A percentile compares a stretch with the other conserved stretches of the same genome.
These are phyloP conservation scores for Tetheella fluctuosa DNA, from an alignment of 2,888 invertebrate genomes.

Conservation along the genomic window DNA sequence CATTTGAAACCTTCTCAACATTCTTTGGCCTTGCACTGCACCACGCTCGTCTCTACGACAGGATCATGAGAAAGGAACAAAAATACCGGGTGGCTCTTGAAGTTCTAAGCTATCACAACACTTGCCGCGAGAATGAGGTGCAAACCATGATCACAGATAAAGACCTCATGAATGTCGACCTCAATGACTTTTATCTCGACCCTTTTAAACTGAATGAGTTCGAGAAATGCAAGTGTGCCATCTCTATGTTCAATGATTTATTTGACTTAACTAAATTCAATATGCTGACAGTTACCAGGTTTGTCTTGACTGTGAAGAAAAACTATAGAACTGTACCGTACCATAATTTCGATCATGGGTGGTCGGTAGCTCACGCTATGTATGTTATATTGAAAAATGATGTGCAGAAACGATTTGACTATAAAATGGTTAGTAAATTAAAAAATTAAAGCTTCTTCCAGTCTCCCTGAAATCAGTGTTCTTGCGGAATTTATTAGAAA, in stretches of 20 bases:
- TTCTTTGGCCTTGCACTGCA: slow-evolving; percentile 94
- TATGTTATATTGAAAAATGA: slow-evolving; percentile 87
- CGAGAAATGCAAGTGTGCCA: slow-evolving; percentile 88
- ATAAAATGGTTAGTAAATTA: slow-evolving; percentile 53
- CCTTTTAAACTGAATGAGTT: slow-evolving; percentile 88
- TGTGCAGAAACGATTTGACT: slow-evolving; percentile 45
- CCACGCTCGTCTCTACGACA: slow-evolving; percentile 93
- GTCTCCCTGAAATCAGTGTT: too few relatives aligned
- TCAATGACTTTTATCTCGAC: slow-evolving; percentile 87
- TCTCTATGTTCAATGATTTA: slow-evolving; percentile 90
- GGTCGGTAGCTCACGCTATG: slow-evolving; percentile 93
- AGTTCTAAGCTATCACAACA: slow-evolving; percentile 93
- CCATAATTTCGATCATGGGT: slow-evolving; percentile 95
- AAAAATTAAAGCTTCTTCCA: too few relatives aligned
- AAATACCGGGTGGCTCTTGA: slow-evolving; percentile 92
- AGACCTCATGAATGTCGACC: slow-evolving; percentile 43
- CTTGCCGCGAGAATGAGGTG: slow-evolving; percentile 90
- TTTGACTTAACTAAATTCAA: slow-evolving; percentile 88
- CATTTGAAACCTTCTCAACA: slow-evolving; percentile 92
- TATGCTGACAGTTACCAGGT: slow-evolving; percentile 86
- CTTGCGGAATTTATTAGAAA: too few relatives aligned
- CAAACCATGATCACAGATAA: slow-evolving; percentile 48
- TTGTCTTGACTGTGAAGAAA: slow-evolving; percentile 92
- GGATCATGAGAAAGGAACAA: slow-evolving; percentile 92
- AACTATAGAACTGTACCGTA: slow-evolving; percentile 93